Evolutionary conservation across 2,113 vertebrate genomes (phyloP).

Genomic region (Trogon melanurus): DNA sequence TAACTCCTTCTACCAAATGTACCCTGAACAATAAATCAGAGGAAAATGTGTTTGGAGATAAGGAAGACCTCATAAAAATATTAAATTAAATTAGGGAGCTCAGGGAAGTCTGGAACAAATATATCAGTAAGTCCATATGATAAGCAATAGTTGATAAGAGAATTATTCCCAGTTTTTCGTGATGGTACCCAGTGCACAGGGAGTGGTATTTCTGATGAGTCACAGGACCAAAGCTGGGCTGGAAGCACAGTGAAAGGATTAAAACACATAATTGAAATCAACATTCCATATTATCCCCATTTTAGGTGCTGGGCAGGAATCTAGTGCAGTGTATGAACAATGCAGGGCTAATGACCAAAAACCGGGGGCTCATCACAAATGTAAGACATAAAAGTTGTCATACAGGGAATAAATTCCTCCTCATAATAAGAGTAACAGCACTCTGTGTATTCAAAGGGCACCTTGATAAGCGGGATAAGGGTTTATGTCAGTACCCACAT

Average conservation of each 20-base stretch:
- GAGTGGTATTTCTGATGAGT: not conserved
- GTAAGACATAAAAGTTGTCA: not conserved
- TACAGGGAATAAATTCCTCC: not conserved
- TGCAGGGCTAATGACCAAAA: not conserved
- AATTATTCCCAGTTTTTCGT: not conserved
- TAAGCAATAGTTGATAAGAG: not conserved
- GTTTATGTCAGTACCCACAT: not conserved
- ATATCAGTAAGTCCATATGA: not conserved
- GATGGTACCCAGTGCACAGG: not conserved
- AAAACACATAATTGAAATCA: not conserved
- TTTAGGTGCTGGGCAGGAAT: not conserved
- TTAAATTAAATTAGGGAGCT: not conserved
- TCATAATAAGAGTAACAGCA: not conserved
- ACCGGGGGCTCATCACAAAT: not conserved
- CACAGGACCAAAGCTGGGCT: not conserved
- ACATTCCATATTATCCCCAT: accelerated
- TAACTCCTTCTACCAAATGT: not conserved
- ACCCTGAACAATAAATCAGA: not conserved
- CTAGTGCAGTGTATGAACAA: not conserved
- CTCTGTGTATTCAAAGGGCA: not conserved
- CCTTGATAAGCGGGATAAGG: not conserved
- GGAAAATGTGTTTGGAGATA: not conserved
- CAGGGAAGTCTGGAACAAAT: not conserved
- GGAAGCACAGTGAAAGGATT: not conserved
- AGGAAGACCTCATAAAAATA: slow-evolving; percentile 4